Evolutionary conservation across 1,140 invertebrate genomes (phyloP).

Genomic region (Maconellicoccus hirsutus): DNA sequence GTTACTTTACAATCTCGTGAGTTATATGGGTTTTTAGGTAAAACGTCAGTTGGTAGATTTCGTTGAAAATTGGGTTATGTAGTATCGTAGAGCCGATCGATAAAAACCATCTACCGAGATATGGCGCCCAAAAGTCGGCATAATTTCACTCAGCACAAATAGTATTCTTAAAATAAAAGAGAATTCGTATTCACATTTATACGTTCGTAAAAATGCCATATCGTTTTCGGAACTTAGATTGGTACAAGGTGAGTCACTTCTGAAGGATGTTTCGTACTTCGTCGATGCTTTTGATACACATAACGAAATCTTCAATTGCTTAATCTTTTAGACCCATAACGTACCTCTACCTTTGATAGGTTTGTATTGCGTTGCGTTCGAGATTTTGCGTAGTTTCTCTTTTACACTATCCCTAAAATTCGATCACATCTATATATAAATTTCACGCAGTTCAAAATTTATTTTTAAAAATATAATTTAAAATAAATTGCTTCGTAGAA

Average conservation of each 20-base stretch:
- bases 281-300: background rate
- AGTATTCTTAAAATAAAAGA: background rate
- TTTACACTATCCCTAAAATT: too few relatives aligned
- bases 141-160: background rate
- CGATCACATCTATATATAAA: too few relatives aligned
- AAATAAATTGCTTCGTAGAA: too few relatives aligned
- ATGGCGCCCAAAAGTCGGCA: constrained; percentile 13
- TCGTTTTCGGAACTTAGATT: constrained; percentile 10
- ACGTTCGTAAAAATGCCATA: background rate
- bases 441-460: too few relatives aligned
- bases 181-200: background rate
- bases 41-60: background rate
- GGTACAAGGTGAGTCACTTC: background rate
- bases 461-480: too few relatives aligned
- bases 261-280: background rate
- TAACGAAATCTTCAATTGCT: too few relatives aligned
- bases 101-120: background rate
- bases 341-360: too few relatives aligned
- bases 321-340: too few relatives aligned
- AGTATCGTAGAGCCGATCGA: background rate
- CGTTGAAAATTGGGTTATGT: background rate
- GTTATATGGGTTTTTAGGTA: background rate
- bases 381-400: too few relatives aligned
- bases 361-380: too few relatives aligned
- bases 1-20: background rate